phyloP scores from a whole-genome alignment of 2,113 vertebrate genomes.

The Carassius carassius region DNA sequence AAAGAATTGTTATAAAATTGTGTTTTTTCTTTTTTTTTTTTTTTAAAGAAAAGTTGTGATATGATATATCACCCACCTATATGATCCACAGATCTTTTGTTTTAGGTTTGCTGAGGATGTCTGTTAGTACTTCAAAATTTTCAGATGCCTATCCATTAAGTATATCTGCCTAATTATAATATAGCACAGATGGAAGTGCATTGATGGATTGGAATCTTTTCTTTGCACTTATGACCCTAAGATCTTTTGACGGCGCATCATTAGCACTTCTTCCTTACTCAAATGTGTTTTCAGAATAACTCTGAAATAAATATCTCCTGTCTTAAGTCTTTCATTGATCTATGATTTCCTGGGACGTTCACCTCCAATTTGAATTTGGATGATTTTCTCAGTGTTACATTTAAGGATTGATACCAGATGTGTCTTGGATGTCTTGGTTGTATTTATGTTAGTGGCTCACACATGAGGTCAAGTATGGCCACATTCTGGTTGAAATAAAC shows the following conservation, averaged over 20 bases:
- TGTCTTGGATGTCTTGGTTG: constrained; percentile 6
- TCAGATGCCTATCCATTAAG: neutral
- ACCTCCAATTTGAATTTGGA: neutral
- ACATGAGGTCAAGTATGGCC: neutral
- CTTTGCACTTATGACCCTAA: neutral
- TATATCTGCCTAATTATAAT: neutral
- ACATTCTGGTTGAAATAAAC: constrained; percentile 50
- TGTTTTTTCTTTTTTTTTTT: too few relatives aligned
- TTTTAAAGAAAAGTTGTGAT: too few relatives aligned
- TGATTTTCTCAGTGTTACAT: neutral
- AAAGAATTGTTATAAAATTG: too few relatives aligned
- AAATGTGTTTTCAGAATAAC: constrained; percentile 6
- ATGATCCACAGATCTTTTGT: neutral
- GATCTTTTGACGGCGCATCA: neutral
- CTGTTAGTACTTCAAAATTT: neutral
- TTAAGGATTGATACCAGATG: constrained; percentile 12
- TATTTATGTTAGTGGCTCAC: neutral
- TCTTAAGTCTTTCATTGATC: neutral
- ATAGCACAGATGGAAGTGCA: neutral
- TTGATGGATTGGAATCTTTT: neutral
- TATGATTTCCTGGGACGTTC: neutral
- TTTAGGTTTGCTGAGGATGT: neutral
- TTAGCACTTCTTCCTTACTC: neutral
- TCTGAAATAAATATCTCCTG: too few relatives aligned
- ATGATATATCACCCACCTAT: too few relatives aligned